Base-by-base conservation (phyloP, 2,888 invertebrate species). In the Odontomyia ornata region DNA sequence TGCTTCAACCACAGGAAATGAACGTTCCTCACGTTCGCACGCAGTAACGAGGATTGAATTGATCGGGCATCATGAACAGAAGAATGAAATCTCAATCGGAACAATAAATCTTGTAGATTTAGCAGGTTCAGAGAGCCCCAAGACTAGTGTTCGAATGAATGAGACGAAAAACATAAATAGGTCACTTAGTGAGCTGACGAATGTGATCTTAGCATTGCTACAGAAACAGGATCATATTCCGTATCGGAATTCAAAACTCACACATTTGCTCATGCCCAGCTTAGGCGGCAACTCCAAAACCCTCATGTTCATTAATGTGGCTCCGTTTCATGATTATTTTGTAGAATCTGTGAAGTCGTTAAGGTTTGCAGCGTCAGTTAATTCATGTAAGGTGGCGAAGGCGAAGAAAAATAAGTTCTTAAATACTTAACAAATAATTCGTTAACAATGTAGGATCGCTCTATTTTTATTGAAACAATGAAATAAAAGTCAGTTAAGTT, bases 231-330 rank as follows among this genome's bases (percentile, higher is more conserved):
- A 91, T 75, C 95, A 96, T 84, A 90, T 97, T 69, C 97, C 97
- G 0, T 97, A 95, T 84, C 89, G 97, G 77, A 95, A 97, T 86
- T 95, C 95, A 0, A 96, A 96, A 84, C 87, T 97, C 21, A 97
- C 97, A 0, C 94, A 95, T 86, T 87, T 97, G 25, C 86, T 97
- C 76, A 95, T 95, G 91, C 95, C 95, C 15, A 93, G 93, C 79
- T 88, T 97, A 11, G 96, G 96, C 7, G 97, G 97, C 0, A 96
- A 95, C 85, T 95, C 95, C 0, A 97, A 97, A 87, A 96, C 95
- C 0, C 89, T 97, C 52, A 97, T 97, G 96, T 93, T 97, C 85
- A 93, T 97, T 47, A 97, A 97, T 87, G 91, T 97, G 81, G 92
- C 95, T 15, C 96, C 97, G 57, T 91, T 93, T 81, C 93, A 95